Evolutionary conservation across 1,140 invertebrate species (phyloP).

Genomic region (Lycorma delicatula): DNA sequence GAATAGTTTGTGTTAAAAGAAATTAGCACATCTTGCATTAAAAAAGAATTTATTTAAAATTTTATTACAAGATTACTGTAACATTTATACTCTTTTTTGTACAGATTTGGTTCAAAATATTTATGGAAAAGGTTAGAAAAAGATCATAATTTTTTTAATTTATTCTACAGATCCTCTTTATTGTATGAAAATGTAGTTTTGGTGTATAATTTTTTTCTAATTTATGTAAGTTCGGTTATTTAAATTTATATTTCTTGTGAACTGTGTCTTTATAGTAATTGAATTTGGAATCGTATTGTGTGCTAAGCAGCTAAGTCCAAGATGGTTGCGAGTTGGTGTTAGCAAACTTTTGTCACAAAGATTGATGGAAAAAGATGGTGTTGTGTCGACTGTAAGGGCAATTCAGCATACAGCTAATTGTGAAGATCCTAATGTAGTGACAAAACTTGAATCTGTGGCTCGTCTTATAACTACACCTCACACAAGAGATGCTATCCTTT

Average conservation of each 20-base stretch:
- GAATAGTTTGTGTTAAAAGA: not conserved
- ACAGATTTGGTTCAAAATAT: too few relatives aligned
- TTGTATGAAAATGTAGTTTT: not conserved
- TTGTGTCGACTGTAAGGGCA: constrained; percentile 48
- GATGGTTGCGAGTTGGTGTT: constrained; percentile 53
- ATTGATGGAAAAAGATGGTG: constrained; percentile 48
- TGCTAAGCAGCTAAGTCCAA: constrained; percentile 38
- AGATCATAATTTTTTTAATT: not conserved
- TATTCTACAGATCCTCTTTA: not conserved
- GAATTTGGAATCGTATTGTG: not conserved
- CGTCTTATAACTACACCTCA: constrained; percentile 51
- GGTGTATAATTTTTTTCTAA: not conserved
- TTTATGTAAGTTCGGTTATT: not conserved
- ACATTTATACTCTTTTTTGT: too few relatives aligned
- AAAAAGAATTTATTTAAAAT: not conserved
- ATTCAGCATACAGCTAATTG: constrained; percentile 48
- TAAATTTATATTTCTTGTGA: not conserved
- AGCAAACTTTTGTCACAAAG: constrained; percentile 47
- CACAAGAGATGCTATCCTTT: constrained; percentile 40
- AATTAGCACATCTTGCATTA: not conserved
- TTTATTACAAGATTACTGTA: too few relatives aligned
- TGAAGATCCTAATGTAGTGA: constrained; percentile 48
- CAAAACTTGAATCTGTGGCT: constrained; percentile 53
- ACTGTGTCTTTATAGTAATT: not conserved
- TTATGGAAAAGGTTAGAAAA: too few relatives aligned